Conservation (phyloP, 2,888 invertebrate genomes). For the Heteromyza rotundicornis region DNA sequence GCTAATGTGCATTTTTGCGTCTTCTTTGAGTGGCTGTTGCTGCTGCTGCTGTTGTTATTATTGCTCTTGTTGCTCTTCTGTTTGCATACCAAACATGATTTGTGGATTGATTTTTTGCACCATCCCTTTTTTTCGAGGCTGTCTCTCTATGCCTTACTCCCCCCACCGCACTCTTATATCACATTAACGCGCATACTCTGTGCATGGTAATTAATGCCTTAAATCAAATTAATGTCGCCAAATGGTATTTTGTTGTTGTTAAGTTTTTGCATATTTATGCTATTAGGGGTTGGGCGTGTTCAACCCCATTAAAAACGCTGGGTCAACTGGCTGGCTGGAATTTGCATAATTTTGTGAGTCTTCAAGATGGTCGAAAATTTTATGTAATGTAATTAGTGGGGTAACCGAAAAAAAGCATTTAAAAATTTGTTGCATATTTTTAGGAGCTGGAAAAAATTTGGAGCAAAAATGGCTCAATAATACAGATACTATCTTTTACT, state of each 20-base stretch:
- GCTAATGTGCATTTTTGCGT: conserved; percentile 27
- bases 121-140: no score
- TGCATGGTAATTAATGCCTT: conserved; percentile 59
- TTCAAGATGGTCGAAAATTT: no score
- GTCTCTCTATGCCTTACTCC: neutral
- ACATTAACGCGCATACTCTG: conserved; percentile 29
- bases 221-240: conserved; percentile 60
- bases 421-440: no score
- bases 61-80: conserved; percentile 28
- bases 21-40: conserved; percentile 14
- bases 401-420: no score
- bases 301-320: neutral
- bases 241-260: conserved; percentile 55
- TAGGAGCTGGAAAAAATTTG: no score
- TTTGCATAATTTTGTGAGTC: conserved; percentile 16
- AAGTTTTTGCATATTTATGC: conserved; percentile 11
- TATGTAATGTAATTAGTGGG: no score
- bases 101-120: conserved; percentile 28
- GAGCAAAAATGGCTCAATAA: no score
- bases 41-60: conserved; percentile 38
- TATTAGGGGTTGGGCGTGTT: conserved; percentile 1
- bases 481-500: no score
- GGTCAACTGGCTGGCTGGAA: neutral
- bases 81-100: conserved; percentile 31
- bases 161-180: no score